Evolutionary conservation across 2,113 vertebrate genomes (phyloP).

Genomic region (Poeciliopsis occidentalis): DNA sequence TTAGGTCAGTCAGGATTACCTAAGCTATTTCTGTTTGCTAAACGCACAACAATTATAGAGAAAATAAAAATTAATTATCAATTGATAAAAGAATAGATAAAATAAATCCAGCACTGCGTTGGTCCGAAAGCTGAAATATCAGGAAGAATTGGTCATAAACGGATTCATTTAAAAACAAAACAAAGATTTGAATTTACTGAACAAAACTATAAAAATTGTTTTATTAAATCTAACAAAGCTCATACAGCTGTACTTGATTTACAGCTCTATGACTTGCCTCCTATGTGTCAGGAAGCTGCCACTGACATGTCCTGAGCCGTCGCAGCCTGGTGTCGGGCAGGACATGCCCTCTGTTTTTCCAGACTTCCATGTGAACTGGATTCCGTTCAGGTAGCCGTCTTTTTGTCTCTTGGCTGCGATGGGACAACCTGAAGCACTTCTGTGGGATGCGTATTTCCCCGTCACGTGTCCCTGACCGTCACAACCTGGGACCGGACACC

Average conservation of each 20-base stretch:
- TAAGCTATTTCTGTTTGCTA: no score
- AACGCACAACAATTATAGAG: no score
- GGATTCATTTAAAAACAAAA: no score
- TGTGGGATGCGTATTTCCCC: constrained; percentile 96
- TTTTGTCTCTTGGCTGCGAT: constrained; percentile 97
- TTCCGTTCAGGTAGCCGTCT: constrained; percentile 95
- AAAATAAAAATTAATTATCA: no score
- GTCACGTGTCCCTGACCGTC: constrained; percentile 98
- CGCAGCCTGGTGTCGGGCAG: constrained; percentile 96
- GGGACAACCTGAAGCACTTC: constrained; percentile 96
- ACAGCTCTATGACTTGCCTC: constrained; percentile 83
- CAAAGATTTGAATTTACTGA: no score
- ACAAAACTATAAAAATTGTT: no score
- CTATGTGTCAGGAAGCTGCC: constrained; percentile 99
- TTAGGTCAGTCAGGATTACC: no score
- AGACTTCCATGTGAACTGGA: constrained; percentile 99
- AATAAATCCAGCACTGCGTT: no score
- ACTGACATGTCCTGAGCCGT: constrained; percentile 97
- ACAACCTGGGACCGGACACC: constrained; percentile 97
- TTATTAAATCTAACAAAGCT: no score
- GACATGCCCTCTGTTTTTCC: constrained; percentile 99
- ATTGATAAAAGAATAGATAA: no score
- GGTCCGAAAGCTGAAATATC: no score
- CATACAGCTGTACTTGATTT: neutral
- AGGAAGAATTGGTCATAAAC: no score